Evolutionary conservation across 1,140 invertebrate species (phyloP).

Genomic region (Luehdorfia chinensis): DNA sequence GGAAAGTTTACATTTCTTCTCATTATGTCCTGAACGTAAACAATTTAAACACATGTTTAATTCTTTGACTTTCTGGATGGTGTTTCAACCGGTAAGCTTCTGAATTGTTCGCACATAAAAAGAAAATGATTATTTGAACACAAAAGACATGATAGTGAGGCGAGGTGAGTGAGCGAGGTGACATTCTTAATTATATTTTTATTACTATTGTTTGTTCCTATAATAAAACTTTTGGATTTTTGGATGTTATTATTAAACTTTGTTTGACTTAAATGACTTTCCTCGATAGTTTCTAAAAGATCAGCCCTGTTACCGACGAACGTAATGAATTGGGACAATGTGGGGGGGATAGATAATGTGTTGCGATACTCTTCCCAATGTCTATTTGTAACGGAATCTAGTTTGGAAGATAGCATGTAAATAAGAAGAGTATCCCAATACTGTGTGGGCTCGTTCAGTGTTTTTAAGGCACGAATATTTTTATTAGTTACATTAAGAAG

Average conservation of each 20-base stretch:
- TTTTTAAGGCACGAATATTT: constrained; percentile 6
- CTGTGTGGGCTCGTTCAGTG: constrained; percentile 1
- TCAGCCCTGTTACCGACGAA: neutral
- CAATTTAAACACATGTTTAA: constrained; percentile 17
- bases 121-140: constrained; percentile 6
- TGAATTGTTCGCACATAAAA: constrained; percentile 8
- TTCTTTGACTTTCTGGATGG: constrained; percentile 11
- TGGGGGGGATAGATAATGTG: neutral
- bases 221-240: neutral
- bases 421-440: constrained; percentile 14
- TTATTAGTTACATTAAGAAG: constrained; percentile 6
- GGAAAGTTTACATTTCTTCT: too few relatives aligned
- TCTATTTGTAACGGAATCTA: neutral
- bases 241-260: too few relatives aligned
- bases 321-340: neutral
- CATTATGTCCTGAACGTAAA: constrained; percentile 14
- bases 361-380: neutral
- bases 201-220: too few relatives aligned
- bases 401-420: constrained; percentile 4
- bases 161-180: neutral
- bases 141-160: neutral
- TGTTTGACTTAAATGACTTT: neutral
- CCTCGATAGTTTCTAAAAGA: neutral
- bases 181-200: too few relatives aligned
- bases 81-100: too few relatives aligned